Percentiles rank a stretch among this genome's conserved stretches.
Evolutionary conservation across 2,888 invertebrate species (phyloP).

Genomic region (Pseudeuparius sepicola): DNA sequence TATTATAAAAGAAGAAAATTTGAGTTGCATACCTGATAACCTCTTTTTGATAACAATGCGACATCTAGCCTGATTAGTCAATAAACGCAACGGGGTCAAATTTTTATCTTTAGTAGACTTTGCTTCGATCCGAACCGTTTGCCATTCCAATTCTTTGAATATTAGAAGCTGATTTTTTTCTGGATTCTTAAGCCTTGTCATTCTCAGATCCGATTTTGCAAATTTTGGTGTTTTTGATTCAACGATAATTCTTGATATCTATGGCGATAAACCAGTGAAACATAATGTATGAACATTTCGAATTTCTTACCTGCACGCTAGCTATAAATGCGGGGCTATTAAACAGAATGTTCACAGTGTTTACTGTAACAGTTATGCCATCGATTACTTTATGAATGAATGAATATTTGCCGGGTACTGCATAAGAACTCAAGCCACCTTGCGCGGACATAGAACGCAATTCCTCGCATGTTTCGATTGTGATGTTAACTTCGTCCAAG

Average conservation of each 20-base stretch:
- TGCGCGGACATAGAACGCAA: conserved; percentile 54
- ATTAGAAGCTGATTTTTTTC: conserved; percentile 83
- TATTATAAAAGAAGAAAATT: conserved; percentile 1
- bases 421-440: conserved; percentile 44
- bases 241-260: conserved; percentile 88
- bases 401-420: conserved; percentile 63
- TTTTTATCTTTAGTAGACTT: conserved; percentile 67
- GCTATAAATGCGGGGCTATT: conserved; percentile 92
- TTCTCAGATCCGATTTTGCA: conserved; percentile 74
- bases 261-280: conserved; percentile 17
- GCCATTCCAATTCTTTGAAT: conserved; percentile 97
- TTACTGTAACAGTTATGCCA: conserved; percentile 92
- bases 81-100: conserved; percentile 79
- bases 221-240: conserved; percentile 92
- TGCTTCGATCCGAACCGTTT: conserved; percentile 91
- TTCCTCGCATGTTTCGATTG: conserved; percentile 86
- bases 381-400: conserved; percentile 93
- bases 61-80: conserved; percentile 91
- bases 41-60: conserved; percentile 93
- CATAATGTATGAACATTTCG: too few species aligned
- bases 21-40: conserved; percentile 74
- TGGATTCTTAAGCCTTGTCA: conserved; percentile 85
- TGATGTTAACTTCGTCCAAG: conserved; percentile 88
- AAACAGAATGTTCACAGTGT: conserved; percentile 89
- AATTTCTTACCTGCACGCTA: conserved; percentile 79